Conservation (phyloP, 1,140 invertebrate species). For the Drosophila lacertosa region DNA sequence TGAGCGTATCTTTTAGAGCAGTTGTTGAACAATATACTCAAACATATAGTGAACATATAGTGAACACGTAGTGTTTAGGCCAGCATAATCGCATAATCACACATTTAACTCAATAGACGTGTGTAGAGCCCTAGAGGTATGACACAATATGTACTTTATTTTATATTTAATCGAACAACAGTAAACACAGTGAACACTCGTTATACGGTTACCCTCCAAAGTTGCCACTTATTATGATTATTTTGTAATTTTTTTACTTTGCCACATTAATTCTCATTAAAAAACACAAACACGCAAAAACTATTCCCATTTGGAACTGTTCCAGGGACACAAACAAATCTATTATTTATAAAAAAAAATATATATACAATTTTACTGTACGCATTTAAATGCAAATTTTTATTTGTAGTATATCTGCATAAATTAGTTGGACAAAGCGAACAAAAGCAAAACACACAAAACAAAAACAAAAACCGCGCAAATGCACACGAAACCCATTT, state of each 20-base stretch:
- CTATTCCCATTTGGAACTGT: constrained; percentile 32
- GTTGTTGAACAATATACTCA: constrained; percentile 13
- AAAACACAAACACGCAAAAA: constrained; percentile 11
- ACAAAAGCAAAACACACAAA: constrained; percentile 21
- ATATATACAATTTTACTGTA: constrained; percentile 61
- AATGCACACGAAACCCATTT: constrained; percentile 68
- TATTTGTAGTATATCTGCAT: constrained; percentile 71
- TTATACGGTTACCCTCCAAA: constrained; percentile 1
- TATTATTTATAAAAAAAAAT: constrained; percentile 69
- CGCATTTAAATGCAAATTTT: constrained; percentile 78
- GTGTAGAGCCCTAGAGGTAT: constrained; percentile 38
- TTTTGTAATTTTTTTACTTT: not conserved
- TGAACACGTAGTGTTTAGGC: constrained; percentile 33
- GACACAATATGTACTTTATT: constrained; percentile 26
- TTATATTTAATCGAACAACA: no score
- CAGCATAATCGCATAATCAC: constrained; percentile 36
- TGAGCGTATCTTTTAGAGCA: constrained; percentile 21
- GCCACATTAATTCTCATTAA: constrained; percentile 43
- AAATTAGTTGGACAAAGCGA: constrained; percentile 60
- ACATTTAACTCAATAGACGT: constrained; percentile 14
- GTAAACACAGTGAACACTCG: constrained; percentile 9
- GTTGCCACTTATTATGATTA: not conserved
- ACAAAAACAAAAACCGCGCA: constrained; percentile 3
- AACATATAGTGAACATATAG: constrained; percentile 20
- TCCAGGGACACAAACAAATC: constrained; percentile 33